Evolutionary conservation across 2,797 vertebrate genomes (phyloP), one percentile per base, ranked within the genome.

Genomic region (Glossophaga mutica): DNA sequence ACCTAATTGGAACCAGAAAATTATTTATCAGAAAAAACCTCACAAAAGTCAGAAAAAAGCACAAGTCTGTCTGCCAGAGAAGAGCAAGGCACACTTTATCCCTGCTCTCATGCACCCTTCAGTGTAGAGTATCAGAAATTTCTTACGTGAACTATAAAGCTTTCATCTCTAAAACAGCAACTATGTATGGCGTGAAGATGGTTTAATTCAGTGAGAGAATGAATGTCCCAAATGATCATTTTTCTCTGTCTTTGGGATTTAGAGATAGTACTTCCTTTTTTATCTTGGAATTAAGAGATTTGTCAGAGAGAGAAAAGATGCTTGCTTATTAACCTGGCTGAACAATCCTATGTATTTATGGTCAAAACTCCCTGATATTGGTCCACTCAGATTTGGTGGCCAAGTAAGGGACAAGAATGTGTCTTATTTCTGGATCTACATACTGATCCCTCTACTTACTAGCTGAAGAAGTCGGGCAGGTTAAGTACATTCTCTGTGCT

Each of bases 41-140:
- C 34, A 50, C 19, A 37, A 57, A 89, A 83, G 9, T 87, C 76
- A 87, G 93, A 90, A 88, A 95, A 91, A 94, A 92, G 78, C 59
- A 62, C 34, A 67, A 92, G 83, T 42, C 42, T 74, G 14, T 78
- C 55, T 5, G 73, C n/a, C 50, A 46, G 62, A 46, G 32, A 94
- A 91, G 73, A 73, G 22, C 29, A 79, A 77, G 77, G 82, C 37
- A 37, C 55, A 91, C 37, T 85, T 78, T 42, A 73, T 37, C 26
- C 3, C 44, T 26, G 6, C 32, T 87, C 32, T 83, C 37, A 5
- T 15, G 87, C 70, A 86, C 24, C 59, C 24, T 79, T 91, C n/a
- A 39, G 1, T 12, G 48, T 26, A 71, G 50, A 59, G 9, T 32
- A 67, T 42, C 18, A 76, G 48, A 95, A 81, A 26, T 29, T 57